Conservation (phyloP, 2,113 vertebrate species). For the Nasalis larvatus region DNA sequence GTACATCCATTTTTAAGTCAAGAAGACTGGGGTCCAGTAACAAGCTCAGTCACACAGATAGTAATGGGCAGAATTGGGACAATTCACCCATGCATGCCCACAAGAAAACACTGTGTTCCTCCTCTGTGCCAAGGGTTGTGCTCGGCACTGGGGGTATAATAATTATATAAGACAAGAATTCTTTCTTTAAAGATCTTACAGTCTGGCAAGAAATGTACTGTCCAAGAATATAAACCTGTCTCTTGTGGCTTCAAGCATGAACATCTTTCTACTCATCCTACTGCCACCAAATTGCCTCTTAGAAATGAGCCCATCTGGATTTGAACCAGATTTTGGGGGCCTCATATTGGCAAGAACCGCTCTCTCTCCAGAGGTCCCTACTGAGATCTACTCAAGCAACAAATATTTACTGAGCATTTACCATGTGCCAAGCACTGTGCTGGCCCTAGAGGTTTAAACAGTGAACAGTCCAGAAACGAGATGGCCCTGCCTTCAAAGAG, state of each 20-base stretch:
- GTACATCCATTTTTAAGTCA: background rate
- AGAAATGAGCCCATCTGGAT: background rate
- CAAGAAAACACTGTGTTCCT: background rate
- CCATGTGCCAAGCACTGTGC: background rate
- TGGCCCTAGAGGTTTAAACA: background rate
- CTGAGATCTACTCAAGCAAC: background rate
- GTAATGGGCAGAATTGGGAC: background rate
- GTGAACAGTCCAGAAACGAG: rapidly evolving
- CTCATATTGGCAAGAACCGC: background rate
- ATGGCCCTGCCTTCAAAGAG: background rate
- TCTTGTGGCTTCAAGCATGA: background rate
- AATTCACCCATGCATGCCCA: background rate
- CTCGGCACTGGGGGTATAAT: background rate
- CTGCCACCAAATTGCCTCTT: background rate
- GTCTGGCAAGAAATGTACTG: background rate
- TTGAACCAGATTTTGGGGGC: background rate
- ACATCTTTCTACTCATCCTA: background rate
- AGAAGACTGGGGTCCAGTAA: background rate
- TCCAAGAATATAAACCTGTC: background rate
- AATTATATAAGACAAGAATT: background rate
- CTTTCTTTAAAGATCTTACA: background rate
- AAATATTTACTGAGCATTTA: background rate
- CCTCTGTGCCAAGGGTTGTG: background rate
- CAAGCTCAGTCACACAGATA: background rate
- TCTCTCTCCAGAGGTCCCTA: background rate